Evolutionary conservation across 2,797 vertebrate species (phyloP), one percentile per base, ranked within the genome.

Genomic region (Typhlichthys subterraneus): DNA sequence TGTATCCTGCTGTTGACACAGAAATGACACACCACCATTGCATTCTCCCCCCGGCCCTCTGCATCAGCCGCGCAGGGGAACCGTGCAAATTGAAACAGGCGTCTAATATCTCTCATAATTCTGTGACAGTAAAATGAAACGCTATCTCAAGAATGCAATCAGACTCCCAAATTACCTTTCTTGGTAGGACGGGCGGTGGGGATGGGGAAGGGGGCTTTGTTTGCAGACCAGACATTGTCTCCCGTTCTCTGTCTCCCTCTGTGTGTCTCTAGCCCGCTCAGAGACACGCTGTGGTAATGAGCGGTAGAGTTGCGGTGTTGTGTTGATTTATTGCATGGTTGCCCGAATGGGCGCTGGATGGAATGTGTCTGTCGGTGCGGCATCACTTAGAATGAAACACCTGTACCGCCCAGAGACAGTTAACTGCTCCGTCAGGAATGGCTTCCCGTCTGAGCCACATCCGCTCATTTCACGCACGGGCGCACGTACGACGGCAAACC

Each of bases 311-410:
- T 76, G 77, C 17, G 54, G 72, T 86, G 83, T 79, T 86, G 82
- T 85, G 83, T 89, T 92, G 91, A 93, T 93, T 91, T 89, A 91
- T 90, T 86, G 87, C 87, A 83, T 83, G 88, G 85, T 64, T 78
- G 86, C 76, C 73, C 84, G 80, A 85, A 82, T 82, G 81, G 80
- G 89, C 84, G 77, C 70, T 65, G 80, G 72, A 84, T 83, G 82
- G 86, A 89, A 89, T 79, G 77, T 87, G 79, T 87, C 86, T 88
- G 87, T 88, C 85, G 83, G 65, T 70, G 74, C 70, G 78, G 63
- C 71, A 59, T 90, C 71, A 75, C 85, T 87, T 84, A 85, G 82
- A 91, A 74, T 75, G 77, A 87, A 88, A 84, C 82, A 88, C 84
- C 87, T 88, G 88, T 59, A 69, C 83, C 79, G 83, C 83, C 82